Evolutionary conservation across 2,888 invertebrate genomes (phyloP), one percentile per base, ranked within the genome.

Genomic region (Cephus sareptanus): DNA sequence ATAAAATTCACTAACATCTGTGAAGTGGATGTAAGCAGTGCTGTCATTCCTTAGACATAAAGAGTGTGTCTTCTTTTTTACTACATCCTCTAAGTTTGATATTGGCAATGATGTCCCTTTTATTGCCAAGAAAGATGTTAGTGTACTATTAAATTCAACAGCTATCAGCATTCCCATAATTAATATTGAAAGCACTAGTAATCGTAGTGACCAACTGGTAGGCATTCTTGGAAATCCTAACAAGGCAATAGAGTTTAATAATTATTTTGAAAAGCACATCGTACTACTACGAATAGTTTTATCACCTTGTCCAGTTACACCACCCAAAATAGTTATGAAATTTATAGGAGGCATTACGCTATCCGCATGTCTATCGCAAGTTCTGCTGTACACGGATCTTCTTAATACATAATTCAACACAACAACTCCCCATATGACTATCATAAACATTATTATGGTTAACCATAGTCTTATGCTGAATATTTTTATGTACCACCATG

Each of bases 41-140:
- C 92, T 92, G 70, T 89, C 87, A 69, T 88, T 90, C 77, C 92
- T 87, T n/a, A 93, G 80, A 82, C 93, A 93, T 40, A 93, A 79
- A 1, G 91, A 89, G 80, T 92, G 90, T 11, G 88, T 89, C 75
- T 86, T 85, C 75, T 87, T 86, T 12, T 82, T 77, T 30, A 83
- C 83, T 15, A 92, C 85, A n/a, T 92, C 92, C 0, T 90, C 81
- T n/a, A 93, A 83, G 73, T 87, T 87, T 75, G 83, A 83, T 76
- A 92, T 86, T 9, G 92, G 92, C 76, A 92, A 84, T 68, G 86
- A 83, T 34, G 88, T 85, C 69, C 90, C 88, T 68, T 88, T 87
- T 76, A 90, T 90, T 3, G 92, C 90, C 77, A 93, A 84, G 83
- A 89, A 89, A 13, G 92, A 92, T 33, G 92, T 92, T 69, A 93